Base-by-base conservation (phyloP, 2,113 vertebrate species). In the Coryphaenoides rupestris region DNA sequence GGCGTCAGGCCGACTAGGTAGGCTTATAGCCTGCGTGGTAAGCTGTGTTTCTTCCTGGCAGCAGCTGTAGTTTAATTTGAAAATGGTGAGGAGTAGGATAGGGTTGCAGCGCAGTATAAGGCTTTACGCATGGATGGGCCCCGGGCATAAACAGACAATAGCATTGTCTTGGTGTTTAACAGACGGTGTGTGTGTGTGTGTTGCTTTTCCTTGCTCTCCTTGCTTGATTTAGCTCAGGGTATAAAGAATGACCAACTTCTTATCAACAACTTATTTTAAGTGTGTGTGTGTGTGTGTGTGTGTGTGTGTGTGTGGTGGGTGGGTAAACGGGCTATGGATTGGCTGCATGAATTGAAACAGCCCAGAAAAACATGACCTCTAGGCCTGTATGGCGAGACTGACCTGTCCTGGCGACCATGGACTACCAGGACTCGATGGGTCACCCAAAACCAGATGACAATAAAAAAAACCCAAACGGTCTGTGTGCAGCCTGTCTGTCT, bases 401-500 rank as follows among this genome's bases (percentile, higher is more conserved):
- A 33, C 28, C 28, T 33, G 28, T 33, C 28, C 33, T 12, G 33
- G 33, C 33, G 24, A 26, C 24, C 24, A 26, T 6, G 33, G 33
- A 40, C 33, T 40, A 13, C 13, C 13, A 40, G 33, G 13, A 40
- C 9, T 40, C 9, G 9, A 6, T 17, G 60, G 26, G 22, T 12
- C 60, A 62, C 58, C 45, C 28, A n/a, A 55, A 46, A 45, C 24
- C 13, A 64, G 55, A 40, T 47, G 47, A 23, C 40, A 24, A 17
- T 33, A 58, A 52, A 13, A 19, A 56, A 53, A 59, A 4, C 33
- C 64, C 57, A 60, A 12, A 7, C 5, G 6, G 13, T 66, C 52
- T 49, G 69, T 74, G 77, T 69, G 77, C 65, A 54, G 33, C 33
- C n/a, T n/a, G 13, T 66, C 52, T 49, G 69, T 74, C 78, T 69